Evolutionary conservation across 2,888 invertebrate species (phyloP), one percentile per base, ranked within the genome.

Genomic region (Marronus borbonicus): DNA sequence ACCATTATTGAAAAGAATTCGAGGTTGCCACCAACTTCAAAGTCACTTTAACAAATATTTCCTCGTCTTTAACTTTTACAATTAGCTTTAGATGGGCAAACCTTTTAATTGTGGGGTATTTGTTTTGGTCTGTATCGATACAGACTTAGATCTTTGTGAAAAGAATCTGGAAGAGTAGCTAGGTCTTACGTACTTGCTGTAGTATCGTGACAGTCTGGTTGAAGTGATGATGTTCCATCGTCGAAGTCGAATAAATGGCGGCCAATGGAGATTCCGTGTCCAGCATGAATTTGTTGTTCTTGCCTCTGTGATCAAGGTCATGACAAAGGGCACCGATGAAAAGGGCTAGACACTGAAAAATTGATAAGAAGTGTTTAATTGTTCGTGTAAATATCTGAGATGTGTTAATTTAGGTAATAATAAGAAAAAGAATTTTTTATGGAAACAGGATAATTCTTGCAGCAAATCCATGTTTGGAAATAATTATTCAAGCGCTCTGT

Each of bases 181-280:
- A 44, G 8, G 12, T 52, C 24, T 17, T 24, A 36, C 50, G 58
- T 84, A 93, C 93, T 90, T 94, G 93, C 86, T 96, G 96, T 17
- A 96, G 89, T 81, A 96, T 96, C 14, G 94, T 94, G 39, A 96
- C 94, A 0, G 96, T 96, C 86, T 96, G 96, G 86, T 96, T 96
- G 86, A 96, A 96, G 87, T 96, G 96, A 86, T 96, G 96, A 85
- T 96, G 95, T 86, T 96, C 96, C 90, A 96, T 92, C 0, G 96
- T 95, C 0, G 95, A 95, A 0, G 96, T 96, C 49, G 95, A 93
- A 87, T 96, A 96, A 87, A 97, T 94, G 36, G 94, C 92, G 0
- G 96, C 96, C 52, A 97, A 88, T 0, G 96, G 96, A 1, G 96
- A 95, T 76, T 93, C 94, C 31, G 93, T 94, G 83, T 95, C 94